phyloP scores from a whole-genome alignment of 1,140 invertebrate genomes.

The Philotrypesis tridentata region DNA sequence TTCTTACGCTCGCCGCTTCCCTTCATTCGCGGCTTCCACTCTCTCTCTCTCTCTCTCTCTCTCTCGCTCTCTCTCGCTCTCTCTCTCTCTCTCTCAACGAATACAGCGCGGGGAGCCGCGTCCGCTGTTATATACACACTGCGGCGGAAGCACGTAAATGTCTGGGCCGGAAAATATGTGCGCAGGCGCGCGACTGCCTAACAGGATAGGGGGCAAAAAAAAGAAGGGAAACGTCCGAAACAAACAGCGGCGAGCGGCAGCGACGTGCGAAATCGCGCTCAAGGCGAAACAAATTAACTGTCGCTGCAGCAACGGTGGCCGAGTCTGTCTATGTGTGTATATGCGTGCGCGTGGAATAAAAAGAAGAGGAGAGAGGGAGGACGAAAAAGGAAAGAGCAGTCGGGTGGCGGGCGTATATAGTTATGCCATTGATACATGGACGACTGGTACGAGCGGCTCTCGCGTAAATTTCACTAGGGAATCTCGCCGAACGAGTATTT shows the following conservation, averaged over 20 bases:
- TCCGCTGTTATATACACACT: background rate
- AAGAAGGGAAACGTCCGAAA: background rate
- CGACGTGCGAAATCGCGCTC: background rate
- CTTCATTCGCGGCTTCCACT: background rate
- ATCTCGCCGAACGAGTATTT: background rate
- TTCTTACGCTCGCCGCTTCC: background rate
- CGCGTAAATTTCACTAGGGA: slow-evolving; percentile 13
- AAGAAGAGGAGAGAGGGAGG: too few relatives aligned
- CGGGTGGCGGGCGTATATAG: background rate
- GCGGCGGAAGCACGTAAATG: background rate
- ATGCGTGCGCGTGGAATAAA: too few relatives aligned
- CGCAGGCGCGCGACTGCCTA: background rate
- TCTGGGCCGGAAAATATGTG: background rate
- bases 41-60: too few relatives aligned
- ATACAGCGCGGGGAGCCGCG: too few relatives aligned
- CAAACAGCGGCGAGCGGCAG: slow-evolving; percentile 4
- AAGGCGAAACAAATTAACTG: slow-evolving; percentile 40
- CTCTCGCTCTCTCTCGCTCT: too few relatives aligned
- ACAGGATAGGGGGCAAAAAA: too few relatives aligned
- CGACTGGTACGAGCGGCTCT: background rate
- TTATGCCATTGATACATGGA: slow-evolving; percentile 20
- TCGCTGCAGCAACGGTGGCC: background rate
- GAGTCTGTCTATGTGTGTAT: too few relatives aligned
- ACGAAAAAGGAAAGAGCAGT: background rate
- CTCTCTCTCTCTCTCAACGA: too few relatives aligned